Base-by-base conservation (phyloP, 1,140 invertebrate species). In the Formica selysi region DNA sequence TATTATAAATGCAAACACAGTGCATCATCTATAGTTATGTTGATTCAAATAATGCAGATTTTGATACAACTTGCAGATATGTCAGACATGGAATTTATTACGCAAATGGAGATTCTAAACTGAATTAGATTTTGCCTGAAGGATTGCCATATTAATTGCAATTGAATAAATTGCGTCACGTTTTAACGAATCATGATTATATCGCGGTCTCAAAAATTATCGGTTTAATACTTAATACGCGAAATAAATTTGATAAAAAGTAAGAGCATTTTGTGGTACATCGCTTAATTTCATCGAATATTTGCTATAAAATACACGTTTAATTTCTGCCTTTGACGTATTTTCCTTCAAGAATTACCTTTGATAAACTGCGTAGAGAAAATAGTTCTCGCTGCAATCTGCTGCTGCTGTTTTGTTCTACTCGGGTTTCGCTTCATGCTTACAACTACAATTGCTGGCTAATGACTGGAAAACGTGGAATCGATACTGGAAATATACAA, bases 401-500 rank as follows among this genome's bases (percentile, higher is more conserved):
- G 54, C 36, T 64, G 81, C 71, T 41, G 79, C 38, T 74, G 38
- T 83, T 73, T 73, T 73, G 79, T 61, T 83, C 68, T n/a, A 44
- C 36, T 71, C 54, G 51, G 4, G 36, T 73, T 81, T 61, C 67
- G 38, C 54, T 7, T 22, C 81, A 44, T 85, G 81, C 81, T 85
- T 85, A 78, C 68, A 76, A 79, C 41, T 78, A 54, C 86, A 83
- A 87, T 89, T 76, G 73, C 59, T 32, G 51, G 70, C 38, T 76
- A 89, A 86, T 78, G 87, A 81, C 71, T 76, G 73, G 87, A 62
- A 89, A 76, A 89, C 59, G 67, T 71, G 73, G 70, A 86, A 90
- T 90, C 85, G 87, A 78, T 84, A 73, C 74, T 19, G 64, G 38
- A 67, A 83, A 85, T 86, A 59, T 80, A 80, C 51, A 38, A 78